Base-by-base conservation (phyloP, 2,888 invertebrate species). In the Smittia sp. region DNA sequence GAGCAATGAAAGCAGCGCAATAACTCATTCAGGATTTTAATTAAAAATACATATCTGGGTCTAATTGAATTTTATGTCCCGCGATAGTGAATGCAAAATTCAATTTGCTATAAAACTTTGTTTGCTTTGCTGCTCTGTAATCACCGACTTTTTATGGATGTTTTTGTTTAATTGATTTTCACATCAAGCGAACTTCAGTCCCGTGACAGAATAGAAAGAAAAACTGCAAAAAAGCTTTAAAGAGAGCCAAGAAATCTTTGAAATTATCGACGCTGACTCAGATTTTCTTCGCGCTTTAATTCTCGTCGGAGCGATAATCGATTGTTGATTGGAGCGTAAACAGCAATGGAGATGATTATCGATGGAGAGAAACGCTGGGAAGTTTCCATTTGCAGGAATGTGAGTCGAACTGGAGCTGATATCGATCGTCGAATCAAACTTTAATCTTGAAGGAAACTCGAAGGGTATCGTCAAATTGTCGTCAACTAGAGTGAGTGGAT, bases 111-210 rank as follows among this genome's bases (percentile, higher is more conserved):
- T 72, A 32, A 72, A 72, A 62, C 20, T 52, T 52, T 24, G 58
- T 22, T 58, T 18, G 58, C 22, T 70, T 58, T 72, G 24, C 54
- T 58, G 41, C 46, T 3, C 46, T 46, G 67, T 67, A 69, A 69
- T 69, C 72, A 39, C 52, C 20, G 58, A 39, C 62, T 69, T 52
- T 58, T 69, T 25, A 69, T 39, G 52, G 63, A 63, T 63, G 63
- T 63, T 63, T 63, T 27, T 63, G n/a, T 62, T 72, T 72, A 72
- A 72, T 72, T 72, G 72, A 72, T 72, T 72, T 72, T 62, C 62
- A 13, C 62, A 38, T 70, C 54, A 58, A 58, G 22, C 22, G 22
- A 58, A 7, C 46, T 15, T 41, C 41, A 54, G 27, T 18, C 58
- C 72, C 72, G 62, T 72, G 62, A 72, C 72, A 72, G 72, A 39